These are phyloP conservation scores for Drosophila jambulina DNA, from an alignment of 1,140 invertebrate species.

Conservation along the genomic window DNA sequence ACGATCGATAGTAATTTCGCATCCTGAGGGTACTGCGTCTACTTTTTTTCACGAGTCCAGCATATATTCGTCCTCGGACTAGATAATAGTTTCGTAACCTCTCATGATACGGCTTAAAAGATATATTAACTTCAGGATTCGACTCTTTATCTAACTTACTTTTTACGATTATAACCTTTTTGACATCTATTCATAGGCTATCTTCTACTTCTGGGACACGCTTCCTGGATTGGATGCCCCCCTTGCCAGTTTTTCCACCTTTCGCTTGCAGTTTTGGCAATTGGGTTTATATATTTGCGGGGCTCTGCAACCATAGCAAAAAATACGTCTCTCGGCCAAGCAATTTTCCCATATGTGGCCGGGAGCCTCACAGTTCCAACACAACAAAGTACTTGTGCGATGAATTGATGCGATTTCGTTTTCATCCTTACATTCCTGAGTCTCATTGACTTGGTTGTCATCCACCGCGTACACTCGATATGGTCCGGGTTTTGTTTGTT, in stretches of 20 bases:
- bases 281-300: not conserved
- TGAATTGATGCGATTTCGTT: not conserved
- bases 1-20: not conserved
- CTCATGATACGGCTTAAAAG: conserved; percentile 7
- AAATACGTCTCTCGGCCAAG: not conserved
- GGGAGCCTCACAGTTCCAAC: not conserved
- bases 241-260: conserved; percentile 2
- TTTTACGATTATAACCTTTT: not conserved
- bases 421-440: not conserved
- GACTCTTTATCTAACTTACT: not conserved
- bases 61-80: conserved; percentile 3
- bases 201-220: not conserved
- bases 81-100: conserved; percentile 3
- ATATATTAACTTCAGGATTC: conserved; percentile 4
- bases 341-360: conserved; percentile 6
- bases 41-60: not conserved
- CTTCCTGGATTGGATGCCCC: not conserved
- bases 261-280: not conserved
- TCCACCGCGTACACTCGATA: not conserved
- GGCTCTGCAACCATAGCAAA: not conserved
- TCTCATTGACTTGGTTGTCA: not conserved
- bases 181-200: not conserved
- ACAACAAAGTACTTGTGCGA: not conserved
- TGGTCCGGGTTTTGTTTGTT: not conserved
- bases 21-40: conserved; percentile 3